phyloP scores from a whole-genome alignment of 1,140 invertebrate genomes.

The Apis laboriosa region DNA sequence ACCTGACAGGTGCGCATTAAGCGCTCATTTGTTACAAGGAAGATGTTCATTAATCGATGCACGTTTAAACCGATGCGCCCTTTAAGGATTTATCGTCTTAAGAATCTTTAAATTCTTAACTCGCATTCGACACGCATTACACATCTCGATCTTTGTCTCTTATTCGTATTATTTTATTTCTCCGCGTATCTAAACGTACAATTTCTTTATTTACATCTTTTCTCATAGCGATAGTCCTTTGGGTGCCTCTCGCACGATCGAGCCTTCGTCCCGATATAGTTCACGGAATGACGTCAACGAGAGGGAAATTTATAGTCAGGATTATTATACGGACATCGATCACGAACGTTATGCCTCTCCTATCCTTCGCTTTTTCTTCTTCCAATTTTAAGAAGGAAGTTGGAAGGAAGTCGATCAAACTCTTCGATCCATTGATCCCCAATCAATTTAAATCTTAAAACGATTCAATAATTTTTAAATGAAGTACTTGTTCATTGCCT shows the following conservation, averaged over 20 bases:
- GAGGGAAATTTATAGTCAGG: not conserved
- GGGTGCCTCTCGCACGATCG: too few relatives aligned
- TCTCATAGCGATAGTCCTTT: not conserved
- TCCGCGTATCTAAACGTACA: too few relatives aligned
- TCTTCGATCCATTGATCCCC: too few relatives aligned
- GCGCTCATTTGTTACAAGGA: not conserved
- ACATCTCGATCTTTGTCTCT: not conserved
- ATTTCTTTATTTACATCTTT: too few relatives aligned
- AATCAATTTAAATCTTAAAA: too few relatives aligned
- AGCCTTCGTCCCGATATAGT: not conserved
- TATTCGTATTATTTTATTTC: too few relatives aligned
- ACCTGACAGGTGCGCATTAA: slow-evolving; percentile 25
- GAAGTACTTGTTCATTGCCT: too few relatives aligned
- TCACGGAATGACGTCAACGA: not conserved
- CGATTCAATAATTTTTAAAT: too few relatives aligned
- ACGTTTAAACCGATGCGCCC: not conserved
- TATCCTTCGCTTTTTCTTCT: too few relatives aligned
- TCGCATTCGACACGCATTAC: too few relatives aligned
- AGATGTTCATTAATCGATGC: not conserved
- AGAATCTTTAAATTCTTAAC: not conserved
- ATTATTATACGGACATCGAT: not conserved
- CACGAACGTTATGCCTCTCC: not conserved
- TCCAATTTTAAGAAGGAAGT: too few relatives aligned
- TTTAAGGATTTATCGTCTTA: not conserved
- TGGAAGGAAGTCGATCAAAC: too few relatives aligned